Evolutionary conservation across 2,888 invertebrate genomes (phyloP), one percentile per base, ranked within the genome.

Genomic region (Lucinisca nassula): DNA sequence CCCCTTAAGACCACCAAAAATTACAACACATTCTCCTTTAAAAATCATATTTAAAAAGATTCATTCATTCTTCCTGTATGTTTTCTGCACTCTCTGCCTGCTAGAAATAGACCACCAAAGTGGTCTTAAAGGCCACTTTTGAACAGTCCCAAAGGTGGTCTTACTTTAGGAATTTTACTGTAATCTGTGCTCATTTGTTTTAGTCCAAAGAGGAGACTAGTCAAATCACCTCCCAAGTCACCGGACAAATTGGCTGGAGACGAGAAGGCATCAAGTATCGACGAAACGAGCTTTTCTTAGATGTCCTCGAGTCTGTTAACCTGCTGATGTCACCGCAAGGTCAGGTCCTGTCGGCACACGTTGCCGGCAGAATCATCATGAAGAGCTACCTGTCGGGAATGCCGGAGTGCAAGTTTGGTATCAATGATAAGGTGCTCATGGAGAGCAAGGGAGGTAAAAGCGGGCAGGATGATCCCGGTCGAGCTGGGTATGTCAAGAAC

Each of bases 401-500:
- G 99, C 99, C 99, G 0, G 99, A 99, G 96, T 99, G 99, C 97
- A 99, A 99, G 97, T 99, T 97, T 96, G 99, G 99, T 24, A 99
- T 99, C 95, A 99, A 99, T 95, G 99, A 99, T 96, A 99, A 99
- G 97, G 98, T 99, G 85, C 98, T 99, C 8, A 99, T 99, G 98
- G 99, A 99, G 95, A 97, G 96, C 87, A 97, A 97, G 98, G 96
- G 95, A 14, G 94, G 95, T 92, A 94, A 93, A 79, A 94, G 93
- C 51, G 84, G 86, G 0, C 89, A 94, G 37, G 96, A 96, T 84
- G 96, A 96, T 75, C 85, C 94, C 38, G 92, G 94, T 75, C 88
- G 90, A 70, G 90, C 90, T 12, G 93, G 92, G 93, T 94, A 91
- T 87, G 89, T 85, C 81, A 87, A 87, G 85, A 90, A 74, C 84